phyloP scores from a whole-genome alignment of 2,113 vertebrate genomes.

The Tricholaema leucomelas region DNA sequence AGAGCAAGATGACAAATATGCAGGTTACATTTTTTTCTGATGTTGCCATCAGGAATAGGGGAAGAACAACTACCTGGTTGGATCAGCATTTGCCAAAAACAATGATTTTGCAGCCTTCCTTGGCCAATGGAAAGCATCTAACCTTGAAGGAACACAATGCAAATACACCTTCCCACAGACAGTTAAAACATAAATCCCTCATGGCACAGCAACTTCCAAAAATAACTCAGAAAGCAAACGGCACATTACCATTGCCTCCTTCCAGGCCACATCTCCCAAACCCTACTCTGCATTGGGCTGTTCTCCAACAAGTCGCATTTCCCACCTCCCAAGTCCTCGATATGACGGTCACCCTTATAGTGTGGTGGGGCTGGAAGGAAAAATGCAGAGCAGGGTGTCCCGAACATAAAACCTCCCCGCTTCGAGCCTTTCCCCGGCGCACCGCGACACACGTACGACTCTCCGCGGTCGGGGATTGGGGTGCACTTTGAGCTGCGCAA shows the following conservation, averaged over 20 bases:
- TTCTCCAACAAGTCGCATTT: neutral
- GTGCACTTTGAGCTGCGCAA: neutral
- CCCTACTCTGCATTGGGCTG: neutral
- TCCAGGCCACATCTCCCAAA: neutral
- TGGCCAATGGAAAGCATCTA: neutral
- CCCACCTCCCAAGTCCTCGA: neutral
- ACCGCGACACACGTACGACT: neutral
- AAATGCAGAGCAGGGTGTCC: fast-evolving
- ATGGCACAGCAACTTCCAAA: neutral
- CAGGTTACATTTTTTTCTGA: neutral
- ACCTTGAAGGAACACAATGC: neutral
- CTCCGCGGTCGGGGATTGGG: fast-evolving
- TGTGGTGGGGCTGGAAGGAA: neutral
- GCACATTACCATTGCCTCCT: neutral
- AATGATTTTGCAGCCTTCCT: neutral
- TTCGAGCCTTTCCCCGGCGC: neutral
- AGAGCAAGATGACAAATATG: neutral
- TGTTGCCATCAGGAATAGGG: neutral
- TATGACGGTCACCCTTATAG: neutral
- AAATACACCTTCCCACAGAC: neutral
- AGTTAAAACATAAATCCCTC: neutral
- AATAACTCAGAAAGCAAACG: neutral
- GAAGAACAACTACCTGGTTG: neutral
- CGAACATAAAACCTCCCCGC: neutral
- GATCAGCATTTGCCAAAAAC: neutral